Evolutionary conservation across 2,888 invertebrate genomes (phyloP).

Genomic region (Tipula lateralis): DNA sequence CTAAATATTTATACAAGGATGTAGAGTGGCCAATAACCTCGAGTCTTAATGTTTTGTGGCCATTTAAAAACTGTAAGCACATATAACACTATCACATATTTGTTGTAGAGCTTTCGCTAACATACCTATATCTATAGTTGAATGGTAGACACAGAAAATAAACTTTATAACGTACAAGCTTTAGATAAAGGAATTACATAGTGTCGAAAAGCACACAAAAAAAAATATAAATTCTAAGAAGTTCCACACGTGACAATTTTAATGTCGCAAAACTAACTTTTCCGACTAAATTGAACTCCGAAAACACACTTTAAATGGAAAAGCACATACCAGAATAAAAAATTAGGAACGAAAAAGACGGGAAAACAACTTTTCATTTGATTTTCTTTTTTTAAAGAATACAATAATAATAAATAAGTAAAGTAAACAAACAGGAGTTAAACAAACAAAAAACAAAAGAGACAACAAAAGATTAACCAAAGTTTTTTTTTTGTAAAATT

Average conservation of each 20-base stretch:
- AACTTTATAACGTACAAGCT: not conserved
- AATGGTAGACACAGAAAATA: not conserved
- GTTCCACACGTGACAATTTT: not conserved
- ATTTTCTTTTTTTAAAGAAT: not conserved
- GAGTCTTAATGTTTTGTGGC: not conserved
- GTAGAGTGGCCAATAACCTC: too few relatives aligned
- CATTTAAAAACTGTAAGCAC: not conserved
- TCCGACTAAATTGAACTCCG: not conserved
- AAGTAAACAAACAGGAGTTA: conserved; percentile 1
- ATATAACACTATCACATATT: not conserved
- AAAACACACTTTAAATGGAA: not conserved
- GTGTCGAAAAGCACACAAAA: not conserved
- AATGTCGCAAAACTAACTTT: not conserved
- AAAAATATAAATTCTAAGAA: not conserved
- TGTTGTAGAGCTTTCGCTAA: not conserved
- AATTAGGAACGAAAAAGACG: not conserved
- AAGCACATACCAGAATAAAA: not conserved
- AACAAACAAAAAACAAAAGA: not conserved
- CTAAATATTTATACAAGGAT: not conserved
- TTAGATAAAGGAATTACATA: not conserved
- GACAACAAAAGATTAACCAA: not conserved
- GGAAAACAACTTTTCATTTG: not conserved
- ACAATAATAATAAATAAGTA: conserved; percentile 1
- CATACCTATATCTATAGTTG: too few relatives aligned
- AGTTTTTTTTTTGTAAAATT: not conserved